Base-by-base conservation (phyloP, 2,888 invertebrate genomes). In the Oscheius sp. region DNA sequence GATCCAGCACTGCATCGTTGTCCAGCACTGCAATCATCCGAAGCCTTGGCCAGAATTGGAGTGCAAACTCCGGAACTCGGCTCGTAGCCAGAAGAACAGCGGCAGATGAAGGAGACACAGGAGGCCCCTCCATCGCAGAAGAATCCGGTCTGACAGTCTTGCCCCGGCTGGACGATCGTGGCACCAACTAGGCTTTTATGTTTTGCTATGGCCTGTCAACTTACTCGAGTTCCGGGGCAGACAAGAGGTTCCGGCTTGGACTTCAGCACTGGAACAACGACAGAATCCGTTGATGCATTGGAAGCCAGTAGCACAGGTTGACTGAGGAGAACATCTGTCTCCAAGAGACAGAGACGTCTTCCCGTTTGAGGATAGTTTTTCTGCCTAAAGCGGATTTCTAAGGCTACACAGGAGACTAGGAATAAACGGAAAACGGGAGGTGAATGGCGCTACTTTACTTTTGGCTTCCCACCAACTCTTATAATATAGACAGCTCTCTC, bases 41-140 rank as follows among this genome's bases (percentile, higher is more conserved):
- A 42, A 5, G 74, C 70, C 29, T 74, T 70, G 32, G 74, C 74
- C 70, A 59, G 42, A 21, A 74, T 48, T 5, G 74, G 74, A 59
- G 66, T 57, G 48, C 74, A 74, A 13, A 79, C 70, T 47, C 77
- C 74, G 10, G 73, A 65, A 35, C 74, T 73, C 7, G 73, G 74
- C 70, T 73, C 74, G 35, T 73, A 75, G 73, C 75, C 77, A 50
- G 78, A 79, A 1, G 81, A 77, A 58, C 84, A 84, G 32, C 73
- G 76, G 70, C 84, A 84, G 29, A 79, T 59, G 21, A 72, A 76
- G 3, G 77, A 76, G 9, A 77, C 47, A 63, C 88, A 88, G 5
- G 76, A 74, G 1, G 87, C 78, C 1, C 87, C 88, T 13, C 88
- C 88, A 58, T 86, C 86, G 74, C 88, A 89, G 68, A 87, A 85